Evolutionary conservation across 2,113 vertebrate genomes (phyloP).

Genomic region (Mobula birostris): DNA sequence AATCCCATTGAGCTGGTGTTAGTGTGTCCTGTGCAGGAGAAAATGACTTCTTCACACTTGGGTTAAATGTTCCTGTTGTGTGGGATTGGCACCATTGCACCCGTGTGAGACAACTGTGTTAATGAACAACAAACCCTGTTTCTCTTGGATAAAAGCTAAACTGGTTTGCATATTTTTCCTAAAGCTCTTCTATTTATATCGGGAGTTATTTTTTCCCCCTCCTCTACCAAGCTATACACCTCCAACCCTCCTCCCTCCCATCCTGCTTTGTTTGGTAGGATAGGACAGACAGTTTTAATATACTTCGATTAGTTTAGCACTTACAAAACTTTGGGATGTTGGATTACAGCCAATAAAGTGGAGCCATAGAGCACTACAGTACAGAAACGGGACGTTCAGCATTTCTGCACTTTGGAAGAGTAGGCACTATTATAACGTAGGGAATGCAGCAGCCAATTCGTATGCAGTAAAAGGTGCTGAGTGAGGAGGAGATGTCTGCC

Average conservation of each 20-base stretch:
- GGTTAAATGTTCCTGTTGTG: neutral
- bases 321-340: neutral
- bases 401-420: neutral
- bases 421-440: neutral
- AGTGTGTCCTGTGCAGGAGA: neutral
- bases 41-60: conserved; percentile 28
- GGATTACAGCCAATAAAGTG: neutral
- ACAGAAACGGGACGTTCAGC: too few relatives aligned
- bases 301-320: neutral
- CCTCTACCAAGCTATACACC: neutral
- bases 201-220: neutral
- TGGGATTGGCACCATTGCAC: neutral
- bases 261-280: neutral
- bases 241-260: neutral
- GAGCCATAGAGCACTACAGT: too few relatives aligned
- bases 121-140: neutral
- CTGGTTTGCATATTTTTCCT: conserved; percentile 4
- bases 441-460: neutral
- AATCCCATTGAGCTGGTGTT: neutral
- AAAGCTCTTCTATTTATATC: neutral
- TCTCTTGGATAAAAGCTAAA: neutral
- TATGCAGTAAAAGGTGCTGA: neutral
- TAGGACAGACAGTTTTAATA: neutral
- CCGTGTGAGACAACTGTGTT: neutral
- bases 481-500: too few relatives aligned